Percentiles rank a stretch among this genome's conserved stretches.
phyloP scores from a whole-genome alignment of 2,113 vertebrate species.

The Protomyctophum bolini region DNA sequence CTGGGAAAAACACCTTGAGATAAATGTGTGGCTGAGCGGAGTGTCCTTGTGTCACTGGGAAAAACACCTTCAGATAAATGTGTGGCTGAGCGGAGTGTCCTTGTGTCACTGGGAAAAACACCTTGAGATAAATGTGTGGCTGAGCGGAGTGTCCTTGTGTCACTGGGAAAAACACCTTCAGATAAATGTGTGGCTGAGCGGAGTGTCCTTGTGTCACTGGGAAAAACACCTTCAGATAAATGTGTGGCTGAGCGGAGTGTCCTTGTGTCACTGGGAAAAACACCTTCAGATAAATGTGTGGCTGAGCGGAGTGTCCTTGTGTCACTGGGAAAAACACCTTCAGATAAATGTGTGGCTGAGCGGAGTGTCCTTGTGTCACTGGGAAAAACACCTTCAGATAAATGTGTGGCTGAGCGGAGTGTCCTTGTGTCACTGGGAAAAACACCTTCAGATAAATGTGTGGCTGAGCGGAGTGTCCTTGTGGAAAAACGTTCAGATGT shows the following conservation, averaged over 20 bases:
- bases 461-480: background rate
- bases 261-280: too few relatives aligned
- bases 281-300: too few relatives aligned
- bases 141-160: too few relatives aligned
- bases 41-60: slow-evolving; percentile 1
- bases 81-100: too few relatives aligned
- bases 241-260: too few relatives aligned
- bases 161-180: too few relatives aligned
- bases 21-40: background rate
- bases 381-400: slow-evolving; percentile 31
- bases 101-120: too few relatives aligned
- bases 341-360: background rate
- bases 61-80: background rate
- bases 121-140: too few relatives aligned
- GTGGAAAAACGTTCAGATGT: slow-evolving; percentile 67
- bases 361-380: background rate
- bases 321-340: slow-evolving; percentile 30
- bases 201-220: too few relatives aligned
- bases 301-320: too few relatives aligned
- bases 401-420: background rate
- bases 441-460: slow-evolving; percentile 21
- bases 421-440: slow-evolving; percentile 10
- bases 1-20: slow-evolving; percentile 36
- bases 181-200: too few relatives aligned
- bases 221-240: too few relatives aligned